These are phyloP conservation scores for cat (Felis catus) DNA, from an alignment of 2,113 vertebrate species.

Conservation along the genomic window F.catus_Fca126_mat1.0 CM031417.1:64688001-64688500, in stretches of 20 bases:
- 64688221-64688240: not conserved
- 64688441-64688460: not conserved
- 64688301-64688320: slow-evolving; percentile 35
- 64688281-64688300: slow-evolving; percentile 23
- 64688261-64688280: slow-evolving; percentile 34
- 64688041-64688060: not conserved
- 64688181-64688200: not conserved
- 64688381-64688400: not conserved
- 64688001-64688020: not conserved
- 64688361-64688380: slow-evolving; percentile 43
- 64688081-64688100: slow-evolving; percentile 28
- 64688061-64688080: not conserved
- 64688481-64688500: not conserved
- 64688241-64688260: slow-evolving; percentile 12
- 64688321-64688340: slow-evolving; percentile 30
- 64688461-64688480: not conserved
- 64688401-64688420: slow-evolving; percentile 28
- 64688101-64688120: not conserved
- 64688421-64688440: slow-evolving; percentile 20
- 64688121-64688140: not conserved
- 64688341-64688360: not conserved
- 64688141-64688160: not conserved
- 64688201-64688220: not conserved
- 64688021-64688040: not conserved
- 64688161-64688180: not conserved